Conservation (phyloP, 2,113 vertebrate species). For the Gymnarchus niloticus region DNA sequence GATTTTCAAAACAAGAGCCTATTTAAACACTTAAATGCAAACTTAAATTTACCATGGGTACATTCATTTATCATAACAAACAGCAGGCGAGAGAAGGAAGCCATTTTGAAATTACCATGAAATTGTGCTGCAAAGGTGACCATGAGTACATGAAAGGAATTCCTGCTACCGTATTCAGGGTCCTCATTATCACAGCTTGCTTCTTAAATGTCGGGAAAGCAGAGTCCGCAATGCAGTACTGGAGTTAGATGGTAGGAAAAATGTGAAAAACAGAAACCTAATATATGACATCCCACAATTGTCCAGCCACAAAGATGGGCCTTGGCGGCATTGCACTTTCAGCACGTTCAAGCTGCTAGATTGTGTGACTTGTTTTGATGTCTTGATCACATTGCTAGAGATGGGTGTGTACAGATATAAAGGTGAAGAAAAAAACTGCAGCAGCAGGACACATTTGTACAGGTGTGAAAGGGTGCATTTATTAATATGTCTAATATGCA, state of each 20-base stretch:
- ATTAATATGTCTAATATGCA: background rate
- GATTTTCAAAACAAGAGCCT: background rate
- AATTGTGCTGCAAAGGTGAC: conserved; percentile 98
- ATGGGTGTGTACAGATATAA: background rate
- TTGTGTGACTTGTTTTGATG: background rate
- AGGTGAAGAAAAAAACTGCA: background rate
- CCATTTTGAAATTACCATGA: conserved; percentile 73
- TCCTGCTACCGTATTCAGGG: conserved; percentile 85
- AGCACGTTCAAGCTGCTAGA: background rate
- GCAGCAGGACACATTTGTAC: background rate
- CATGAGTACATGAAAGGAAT: conserved; percentile 99
- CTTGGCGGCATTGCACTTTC: background rate
- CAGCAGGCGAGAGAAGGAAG: conserved; percentile 16
- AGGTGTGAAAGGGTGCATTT: background rate
- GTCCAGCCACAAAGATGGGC: background rate
- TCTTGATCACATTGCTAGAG: background rate
- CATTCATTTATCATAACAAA: background rate
- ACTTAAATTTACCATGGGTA: background rate
- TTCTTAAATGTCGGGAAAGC: conserved; percentile 79
- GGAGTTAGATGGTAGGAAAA: conserved; percentile 38
- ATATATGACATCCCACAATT: background rate
- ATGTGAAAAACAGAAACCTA: background rate
- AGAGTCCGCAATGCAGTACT: conserved; percentile 87
- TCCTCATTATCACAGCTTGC: conserved; percentile 82
- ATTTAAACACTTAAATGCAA: background rate